Percentiles rank a stretch among this genome's conserved stretches.
Evolutionary conservation across 2,888 invertebrate species (phyloP).

Genomic region (Phengaris arion): DNA sequence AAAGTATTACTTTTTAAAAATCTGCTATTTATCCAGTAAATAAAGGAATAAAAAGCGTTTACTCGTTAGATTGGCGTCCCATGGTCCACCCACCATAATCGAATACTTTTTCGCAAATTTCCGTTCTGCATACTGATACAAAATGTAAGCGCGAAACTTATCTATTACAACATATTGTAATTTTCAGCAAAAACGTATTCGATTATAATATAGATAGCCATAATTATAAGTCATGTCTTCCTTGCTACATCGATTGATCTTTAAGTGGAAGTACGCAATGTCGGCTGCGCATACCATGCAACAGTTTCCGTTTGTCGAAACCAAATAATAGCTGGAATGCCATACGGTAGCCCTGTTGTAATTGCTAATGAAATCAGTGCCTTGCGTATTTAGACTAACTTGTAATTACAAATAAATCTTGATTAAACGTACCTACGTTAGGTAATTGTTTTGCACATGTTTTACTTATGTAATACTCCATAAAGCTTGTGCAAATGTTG

Average conservation of each 20-base stretch:
- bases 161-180: too few relatives aligned
- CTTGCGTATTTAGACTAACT: conserved; percentile 30
- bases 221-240: conserved; percentile 5
- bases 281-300: conserved; percentile 42
- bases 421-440: background rate
- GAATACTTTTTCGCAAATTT: too few relatives aligned
- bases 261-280: conserved; percentile 43
- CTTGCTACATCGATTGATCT: conserved; percentile 20
- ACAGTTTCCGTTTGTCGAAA: conserved; percentile 49
- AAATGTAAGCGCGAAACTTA: too few relatives aligned
- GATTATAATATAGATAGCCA: background rate
- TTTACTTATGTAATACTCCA: too few relatives aligned
- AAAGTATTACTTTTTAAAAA: too few relatives aligned
- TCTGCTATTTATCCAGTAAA: too few relatives aligned
- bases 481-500: too few relatives aligned
- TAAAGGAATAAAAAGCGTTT: too few relatives aligned
- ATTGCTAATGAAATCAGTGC: conserved; percentile 38
- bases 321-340: conserved; percentile 46
- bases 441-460: background rate
- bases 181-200: background rate
- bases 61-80: too few relatives aligned
- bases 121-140: too few relatives aligned
- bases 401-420: background rate
- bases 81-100: too few relatives aligned
- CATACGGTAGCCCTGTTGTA: conserved; percentile 37